Evolutionary conservation across 2,113 vertebrate genomes (phyloP).

Genomic region (Lycaon pictus): DNA sequence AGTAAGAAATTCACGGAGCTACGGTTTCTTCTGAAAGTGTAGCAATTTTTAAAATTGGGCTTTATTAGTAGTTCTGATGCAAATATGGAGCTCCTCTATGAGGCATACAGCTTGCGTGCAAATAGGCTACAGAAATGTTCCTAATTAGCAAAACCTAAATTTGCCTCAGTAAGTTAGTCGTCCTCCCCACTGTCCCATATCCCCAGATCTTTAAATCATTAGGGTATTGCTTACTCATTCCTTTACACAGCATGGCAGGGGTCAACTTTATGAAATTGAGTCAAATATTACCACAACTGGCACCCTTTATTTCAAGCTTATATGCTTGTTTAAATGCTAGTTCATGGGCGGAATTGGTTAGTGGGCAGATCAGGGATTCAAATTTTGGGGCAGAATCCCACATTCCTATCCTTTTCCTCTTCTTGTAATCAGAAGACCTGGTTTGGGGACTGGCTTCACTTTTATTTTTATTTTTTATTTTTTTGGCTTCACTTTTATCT

Average conservation of each 20-base stretch:
- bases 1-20: constrained; percentile 45
- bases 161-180: neutral
- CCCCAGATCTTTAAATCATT: neutral
- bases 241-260: neutral
- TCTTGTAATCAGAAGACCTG: neutral
- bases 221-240: neutral
- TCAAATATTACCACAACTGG: neutral
- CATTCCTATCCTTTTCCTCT: neutral
- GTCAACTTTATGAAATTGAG: neutral
- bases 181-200: neutral
- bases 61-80: neutral
- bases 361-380: neutral
- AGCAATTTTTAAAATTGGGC: neutral
- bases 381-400: neutral
- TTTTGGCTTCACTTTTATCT: neutral
- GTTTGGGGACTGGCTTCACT: neutral
- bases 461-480: too few species aligned
- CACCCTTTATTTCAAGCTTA: neutral
- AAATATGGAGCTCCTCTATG: neutral
- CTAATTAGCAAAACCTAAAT: constrained; percentile 1
- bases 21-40: constrained; percentile 9
- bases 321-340: neutral
- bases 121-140: constrained; percentile 14
- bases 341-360: neutral
- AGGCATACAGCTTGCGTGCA: neutral